Percentiles rank a stretch among this genome's conserved stretches.
Conservation (phyloP, 2,797 vertebrate genomes). For the Silurus aristotelis region DNA sequence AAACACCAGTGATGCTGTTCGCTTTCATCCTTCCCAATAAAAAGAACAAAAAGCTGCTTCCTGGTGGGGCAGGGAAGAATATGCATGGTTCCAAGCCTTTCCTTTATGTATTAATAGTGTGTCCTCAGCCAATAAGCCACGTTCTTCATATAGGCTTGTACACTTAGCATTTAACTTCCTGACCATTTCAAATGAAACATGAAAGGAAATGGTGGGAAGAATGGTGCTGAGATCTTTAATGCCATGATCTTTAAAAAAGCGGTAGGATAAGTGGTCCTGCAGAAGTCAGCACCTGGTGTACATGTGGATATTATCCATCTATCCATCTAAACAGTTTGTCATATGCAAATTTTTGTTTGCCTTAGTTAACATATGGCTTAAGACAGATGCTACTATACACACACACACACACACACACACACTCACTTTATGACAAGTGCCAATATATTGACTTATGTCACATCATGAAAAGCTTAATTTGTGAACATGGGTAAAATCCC, state of each 20-base stretch:
- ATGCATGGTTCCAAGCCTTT: neutral
- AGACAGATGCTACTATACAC: neutral
- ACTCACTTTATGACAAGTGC: neutral
- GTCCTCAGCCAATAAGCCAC: neutral
- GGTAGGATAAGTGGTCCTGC: neutral
- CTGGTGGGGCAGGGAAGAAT: constrained; percentile 38
- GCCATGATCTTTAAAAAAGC: neutral
- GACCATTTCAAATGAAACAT: constrained; percentile 8
- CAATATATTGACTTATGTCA: constrained; percentile 2
- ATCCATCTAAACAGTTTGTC: neutral
- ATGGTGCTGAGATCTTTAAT: neutral
- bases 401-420: neutral
- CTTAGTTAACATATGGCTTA: neutral
- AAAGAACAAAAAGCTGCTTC: constrained; percentile 58
- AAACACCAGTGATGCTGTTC: constrained; percentile 47
- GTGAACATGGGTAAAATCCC: neutral
- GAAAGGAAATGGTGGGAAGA: neutral
- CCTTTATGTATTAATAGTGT: constrained; percentile 22
- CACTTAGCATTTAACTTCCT: constrained; percentile 1
- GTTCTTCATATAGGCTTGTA: neutral
- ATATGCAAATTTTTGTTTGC: neutral
- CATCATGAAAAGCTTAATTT: neutral
- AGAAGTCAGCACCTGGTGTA: neutral
- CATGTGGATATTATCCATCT: too few relatives aligned
- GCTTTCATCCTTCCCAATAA: constrained; percentile 58